These are phyloP conservation scores for Euplexia lucipara DNA, from an alignment of 2,888 invertebrate genomes.

Conservation along the genomic window DNA sequence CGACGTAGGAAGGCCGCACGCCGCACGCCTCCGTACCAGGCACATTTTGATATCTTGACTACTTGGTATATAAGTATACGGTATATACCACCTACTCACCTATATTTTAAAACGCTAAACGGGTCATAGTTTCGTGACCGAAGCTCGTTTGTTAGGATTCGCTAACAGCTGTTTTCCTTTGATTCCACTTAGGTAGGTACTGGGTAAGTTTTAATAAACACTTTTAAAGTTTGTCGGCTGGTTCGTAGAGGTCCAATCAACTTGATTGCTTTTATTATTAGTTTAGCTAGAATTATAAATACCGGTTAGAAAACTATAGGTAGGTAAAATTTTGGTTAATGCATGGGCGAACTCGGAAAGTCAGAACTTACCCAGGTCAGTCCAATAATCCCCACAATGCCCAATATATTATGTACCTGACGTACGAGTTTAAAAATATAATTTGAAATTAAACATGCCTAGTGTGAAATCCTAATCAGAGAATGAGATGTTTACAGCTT, in stretches of 20 bases:
- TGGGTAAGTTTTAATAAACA: conserved; percentile 63
- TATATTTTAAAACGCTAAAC: conserved; percentile 73
- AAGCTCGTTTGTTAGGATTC: conserved; percentile 73
- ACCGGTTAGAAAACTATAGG: background rate
- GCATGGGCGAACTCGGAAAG: background rate
- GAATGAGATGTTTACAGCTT: too few species aligned
- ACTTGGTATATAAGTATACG: conserved; percentile 24
- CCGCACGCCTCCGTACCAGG: conserved; percentile 64
- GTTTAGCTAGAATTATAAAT: background rate
- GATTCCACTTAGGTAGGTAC: conserved; percentile 61
- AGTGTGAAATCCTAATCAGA: too few species aligned
- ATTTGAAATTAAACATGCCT: too few species aligned
- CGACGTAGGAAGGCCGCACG: conserved; percentile 54
- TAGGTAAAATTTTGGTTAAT: background rate
- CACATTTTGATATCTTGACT: conserved; percentile 65
- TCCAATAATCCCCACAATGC: too few species aligned
- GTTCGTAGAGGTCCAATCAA: conserved; percentile 22
- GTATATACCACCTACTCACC: conserved; percentile 71
- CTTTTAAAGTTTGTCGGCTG: conserved; percentile 60
- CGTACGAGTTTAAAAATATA: too few species aligned
- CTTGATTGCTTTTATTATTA: conserved; percentile 26
- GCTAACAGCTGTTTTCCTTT: conserved; percentile 69
- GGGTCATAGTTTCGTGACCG: conserved; percentile 78
- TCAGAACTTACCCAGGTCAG: background rate
- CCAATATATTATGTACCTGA: too few species aligned